These are phyloP conservation scores for Syngnathus floridae DNA, from an alignment of 2,113 vertebrate genomes.

Conservation along the genomic window DNA sequence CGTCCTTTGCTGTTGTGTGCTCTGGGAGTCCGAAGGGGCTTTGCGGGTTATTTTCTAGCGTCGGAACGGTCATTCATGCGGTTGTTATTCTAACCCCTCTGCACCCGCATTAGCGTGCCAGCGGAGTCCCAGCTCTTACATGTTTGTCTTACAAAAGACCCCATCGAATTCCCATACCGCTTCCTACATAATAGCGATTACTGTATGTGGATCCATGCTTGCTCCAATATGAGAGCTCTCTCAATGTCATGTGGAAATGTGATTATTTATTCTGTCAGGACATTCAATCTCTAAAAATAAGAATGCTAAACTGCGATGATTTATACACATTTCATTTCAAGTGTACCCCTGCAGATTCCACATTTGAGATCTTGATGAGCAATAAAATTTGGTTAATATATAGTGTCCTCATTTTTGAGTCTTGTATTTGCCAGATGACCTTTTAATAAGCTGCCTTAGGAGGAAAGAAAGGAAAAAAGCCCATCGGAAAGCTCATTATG, in stretches of 20 bases:
- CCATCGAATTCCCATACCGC: slow-evolving; percentile 24
- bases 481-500: no score
- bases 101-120: slow-evolving; percentile 36
- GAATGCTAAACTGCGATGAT: no score
- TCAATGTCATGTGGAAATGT: background rate
- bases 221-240: background rate
- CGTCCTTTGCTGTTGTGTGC: slow-evolving; percentile 12
- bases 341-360: no score
- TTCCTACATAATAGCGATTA: background rate
- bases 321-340: no score
- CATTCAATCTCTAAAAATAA: no score
- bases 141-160: slow-evolving; percentile 46
- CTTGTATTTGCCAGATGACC: no score
- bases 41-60: slow-evolving; percentile 32
- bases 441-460: no score
- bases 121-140: slow-evolving; percentile 12
- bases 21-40: slow-evolving; percentile 16
- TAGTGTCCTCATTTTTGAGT: no score
- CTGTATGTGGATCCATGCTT: background rate
- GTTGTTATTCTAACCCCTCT: slow-evolving; percentile 60
- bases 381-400: no score
- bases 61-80: slow-evolving; percentile 15
- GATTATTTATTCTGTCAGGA: no score
- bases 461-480: no score
- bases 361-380: no score